phyloP scores from a whole-genome alignment of 2,888 invertebrate species.

The Luperina nickerlii region DNA sequence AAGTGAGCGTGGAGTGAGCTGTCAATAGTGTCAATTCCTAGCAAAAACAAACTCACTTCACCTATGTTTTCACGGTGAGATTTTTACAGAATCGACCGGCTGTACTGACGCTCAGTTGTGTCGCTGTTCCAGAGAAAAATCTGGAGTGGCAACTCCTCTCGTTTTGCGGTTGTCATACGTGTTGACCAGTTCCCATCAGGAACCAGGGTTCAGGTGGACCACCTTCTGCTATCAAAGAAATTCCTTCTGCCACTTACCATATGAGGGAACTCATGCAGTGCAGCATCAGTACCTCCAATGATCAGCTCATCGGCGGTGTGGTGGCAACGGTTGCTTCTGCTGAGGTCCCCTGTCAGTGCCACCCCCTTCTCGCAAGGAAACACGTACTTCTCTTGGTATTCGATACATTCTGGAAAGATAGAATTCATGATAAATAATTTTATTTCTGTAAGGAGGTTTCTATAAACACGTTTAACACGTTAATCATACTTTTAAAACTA shows the following conservation, averaged over 20 bases:
- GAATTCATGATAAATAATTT: background rate
- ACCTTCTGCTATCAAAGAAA: background rate
- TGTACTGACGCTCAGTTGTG: too few relatives aligned
- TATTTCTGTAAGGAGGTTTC: too few relatives aligned
- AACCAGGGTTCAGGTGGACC: background rate
- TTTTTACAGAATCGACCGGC: too few relatives aligned
- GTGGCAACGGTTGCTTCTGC: slow-evolving; percentile 69
- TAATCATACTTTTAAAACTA: too few relatives aligned
- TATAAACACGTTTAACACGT: too few relatives aligned
- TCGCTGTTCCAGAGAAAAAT: too few relatives aligned
- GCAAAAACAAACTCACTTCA: too few relatives aligned
- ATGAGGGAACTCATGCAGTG: slow-evolving; percentile 74
- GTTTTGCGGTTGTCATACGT: background rate
- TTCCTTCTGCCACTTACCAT: slow-evolving; percentile 67
- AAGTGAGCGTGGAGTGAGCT: too few relatives aligned
- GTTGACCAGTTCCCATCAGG: background rate
- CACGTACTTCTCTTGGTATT: slow-evolving; percentile 76
- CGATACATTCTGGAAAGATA: slow-evolving; percentile 75
- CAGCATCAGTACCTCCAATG: slow-evolving; percentile 72
- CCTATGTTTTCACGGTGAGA: too few relatives aligned
- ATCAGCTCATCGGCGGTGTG: slow-evolving; percentile 75
- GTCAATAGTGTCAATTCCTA: too few relatives aligned
- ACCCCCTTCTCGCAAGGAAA: slow-evolving; percentile 73
- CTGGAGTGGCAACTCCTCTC: too few relatives aligned
- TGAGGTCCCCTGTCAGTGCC: slow-evolving; percentile 61